Conservation (phyloP, 1,140 invertebrate species). For the Psix sp. region DNA sequence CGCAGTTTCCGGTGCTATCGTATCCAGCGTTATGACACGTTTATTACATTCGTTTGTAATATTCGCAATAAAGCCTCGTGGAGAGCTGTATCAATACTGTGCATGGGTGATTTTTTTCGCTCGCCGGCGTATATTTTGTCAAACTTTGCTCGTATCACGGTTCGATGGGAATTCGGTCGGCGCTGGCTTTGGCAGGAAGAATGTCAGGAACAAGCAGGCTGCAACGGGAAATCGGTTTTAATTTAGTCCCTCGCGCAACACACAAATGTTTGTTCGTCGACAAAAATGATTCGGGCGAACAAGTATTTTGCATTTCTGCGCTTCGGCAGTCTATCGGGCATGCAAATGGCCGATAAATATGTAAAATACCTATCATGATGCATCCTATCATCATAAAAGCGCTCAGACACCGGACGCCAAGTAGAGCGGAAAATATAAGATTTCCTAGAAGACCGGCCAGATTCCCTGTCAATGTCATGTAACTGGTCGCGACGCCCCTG, state of each 20-base stretch:
- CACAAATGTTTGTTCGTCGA: too few species aligned
- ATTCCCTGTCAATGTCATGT: constrained; percentile 68
- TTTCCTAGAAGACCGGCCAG: constrained; percentile 68
- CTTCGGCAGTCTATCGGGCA: too few species aligned
- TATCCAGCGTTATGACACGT: constrained; percentile 19
- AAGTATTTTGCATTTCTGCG: too few species aligned
- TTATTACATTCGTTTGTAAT: constrained; percentile 25
- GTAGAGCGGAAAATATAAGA: constrained; percentile 67
- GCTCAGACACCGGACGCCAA: constrained; percentile 61
- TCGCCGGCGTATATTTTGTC: constrained; percentile 5
- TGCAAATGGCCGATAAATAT: constrained; percentile 33
- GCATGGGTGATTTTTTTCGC: constrained; percentile 8
- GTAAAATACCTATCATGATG: constrained; percentile 64
- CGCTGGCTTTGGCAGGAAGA: constrained; percentile 58
- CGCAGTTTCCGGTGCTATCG: background rate
- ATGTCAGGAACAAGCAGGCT: constrained; percentile 56
- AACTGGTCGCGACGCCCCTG: constrained; percentile 63
- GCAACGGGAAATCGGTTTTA: too few species aligned
- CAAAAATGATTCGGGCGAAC: too few species aligned
- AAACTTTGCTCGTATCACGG: constrained; percentile 34
- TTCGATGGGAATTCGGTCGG: constrained; percentile 34
- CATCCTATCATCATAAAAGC: constrained; percentile 68
- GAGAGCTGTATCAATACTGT: constrained; percentile 41
- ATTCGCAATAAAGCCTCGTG: constrained; percentile 19
- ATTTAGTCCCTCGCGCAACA: too few species aligned